Evolutionary conservation across 2,113 vertebrate genomes (phyloP), one percentile per base, ranked within the genome.

Genomic region (Chrysochloris asiatica): DNA sequence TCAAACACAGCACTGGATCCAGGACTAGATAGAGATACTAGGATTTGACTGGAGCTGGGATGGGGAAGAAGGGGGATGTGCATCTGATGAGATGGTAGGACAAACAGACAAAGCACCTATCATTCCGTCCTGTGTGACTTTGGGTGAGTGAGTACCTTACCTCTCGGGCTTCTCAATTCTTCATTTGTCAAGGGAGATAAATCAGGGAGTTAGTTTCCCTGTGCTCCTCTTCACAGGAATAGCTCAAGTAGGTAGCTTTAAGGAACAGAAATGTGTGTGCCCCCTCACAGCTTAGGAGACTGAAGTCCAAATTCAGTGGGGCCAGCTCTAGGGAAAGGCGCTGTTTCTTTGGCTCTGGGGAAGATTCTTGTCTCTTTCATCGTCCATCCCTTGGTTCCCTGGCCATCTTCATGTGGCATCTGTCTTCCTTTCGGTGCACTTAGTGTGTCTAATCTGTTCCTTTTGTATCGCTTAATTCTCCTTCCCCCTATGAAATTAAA

Each of bases 101-200:
- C 52, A 8, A 54, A 19, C 61, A 79, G 56, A 86, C 82, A 67
- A 61, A 47, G 11, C 52, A 38, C 19, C 8, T 41, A 89, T 97
- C 96, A 93, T 93, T 93, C n/a, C 50, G 24, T 41, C 17, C 77
- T 45, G 13, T 41, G 52, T 41, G 71, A 52, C 45, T 86, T 86
- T 95, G 52, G n/a, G n/a, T n/a, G 38, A 93, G 91, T 52, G 89
- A 33, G 45, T 17, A n/a, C 9, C 67, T 63, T 56, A 45, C 75
- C 21, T 73, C 12, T 1, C 50, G 45, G 90, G 47, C 33, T 36
- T 43, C 69, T 0, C 12, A n/a, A 33, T 33, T 48, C 14, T 75
- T 45, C 26, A 73, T 47, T 38, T 78, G 0, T 21, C 59, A 43
- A 9, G 61, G 63, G 50, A 72, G 80, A 3, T 67, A n/a, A 52